phyloP scores from a whole-genome alignment of 2,113 vertebrate species.

The Planiliza haematocheilus region DNA sequence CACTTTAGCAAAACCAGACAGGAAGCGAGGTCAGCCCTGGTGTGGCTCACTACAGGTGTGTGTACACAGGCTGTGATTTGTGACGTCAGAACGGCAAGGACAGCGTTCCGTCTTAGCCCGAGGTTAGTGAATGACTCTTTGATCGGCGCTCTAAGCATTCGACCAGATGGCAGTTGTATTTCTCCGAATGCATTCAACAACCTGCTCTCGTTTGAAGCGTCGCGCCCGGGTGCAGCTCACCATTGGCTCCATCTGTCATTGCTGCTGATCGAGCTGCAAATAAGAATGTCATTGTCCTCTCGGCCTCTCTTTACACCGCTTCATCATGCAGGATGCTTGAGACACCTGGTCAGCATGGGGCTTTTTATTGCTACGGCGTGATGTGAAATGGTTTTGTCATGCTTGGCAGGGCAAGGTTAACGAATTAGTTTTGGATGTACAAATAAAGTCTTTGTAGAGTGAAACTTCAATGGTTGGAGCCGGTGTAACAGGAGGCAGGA shows the following conservation, averaged over 20 bases:
- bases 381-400: constrained; percentile 6
- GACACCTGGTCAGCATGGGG: neutral
- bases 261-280: constrained; percentile 33
- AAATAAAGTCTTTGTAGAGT: constrained; percentile 2
- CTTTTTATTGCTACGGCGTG: constrained; percentile 15
- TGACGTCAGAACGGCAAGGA: neutral
- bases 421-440: neutral
- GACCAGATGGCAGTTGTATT: constrained; percentile 52
- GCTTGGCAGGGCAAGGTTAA: neutral
- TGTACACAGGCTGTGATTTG: constrained; percentile 30
- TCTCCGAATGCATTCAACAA: constrained; percentile 22
- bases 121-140: constrained; percentile 23
- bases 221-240: neutral
- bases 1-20: neutral
- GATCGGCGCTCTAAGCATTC: constrained; percentile 37
- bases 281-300: constrained; percentile 28
- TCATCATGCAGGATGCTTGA: constrained; percentile 2
- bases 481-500: neutral
- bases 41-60: constrained; percentile 42
- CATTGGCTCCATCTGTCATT: constrained; percentile 44
- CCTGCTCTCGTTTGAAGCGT: constrained; percentile 20
- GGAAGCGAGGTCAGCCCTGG: constrained; percentile 36
- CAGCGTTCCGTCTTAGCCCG: constrained; percentile 10
- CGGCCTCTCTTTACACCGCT: neutral
- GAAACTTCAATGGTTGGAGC: neutral